Evolutionary conservation across 1,140 invertebrate species (phyloP).

Genomic region (Drosophila sechellia): DNA sequence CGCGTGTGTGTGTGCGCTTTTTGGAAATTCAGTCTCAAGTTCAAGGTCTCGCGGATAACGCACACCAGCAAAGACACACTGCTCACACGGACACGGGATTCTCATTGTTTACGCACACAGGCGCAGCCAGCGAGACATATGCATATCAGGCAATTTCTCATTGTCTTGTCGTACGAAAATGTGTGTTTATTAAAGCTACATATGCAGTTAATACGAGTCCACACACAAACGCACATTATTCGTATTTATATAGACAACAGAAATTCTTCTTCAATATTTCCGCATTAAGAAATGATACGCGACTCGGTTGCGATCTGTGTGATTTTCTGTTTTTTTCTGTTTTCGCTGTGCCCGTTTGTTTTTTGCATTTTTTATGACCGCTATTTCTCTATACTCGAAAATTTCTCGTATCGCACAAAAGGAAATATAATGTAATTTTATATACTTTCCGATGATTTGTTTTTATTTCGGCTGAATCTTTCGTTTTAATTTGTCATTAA

Average conservation of each 20-base stretch:
- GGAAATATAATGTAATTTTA: constrained; percentile 56
- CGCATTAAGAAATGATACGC: constrained; percentile 72
- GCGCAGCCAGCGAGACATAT: constrained; percentile 16
- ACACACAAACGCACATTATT: constrained; percentile 16
- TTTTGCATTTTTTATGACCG: constrained; percentile 40
- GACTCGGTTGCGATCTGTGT: constrained; percentile 30
- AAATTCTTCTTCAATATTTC: constrained; percentile 76
- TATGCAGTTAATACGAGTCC: constrained; percentile 33
- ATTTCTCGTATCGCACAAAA: constrained; percentile 44
- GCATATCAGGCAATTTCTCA: constrained; percentile 58
- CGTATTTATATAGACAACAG: constrained; percentile 26
- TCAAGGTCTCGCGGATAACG: constrained; percentile 84
- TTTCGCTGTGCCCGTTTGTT: constrained; percentile 15
- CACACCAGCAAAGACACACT: constrained; percentile 32
- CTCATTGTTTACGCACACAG: constrained; percentile 39
- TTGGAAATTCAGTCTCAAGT: constrained; percentile 85
- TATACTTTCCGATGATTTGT: constrained; percentile 22
- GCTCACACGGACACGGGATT: constrained; percentile 28
- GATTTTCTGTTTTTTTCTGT: constrained; percentile 6
- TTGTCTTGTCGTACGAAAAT: constrained; percentile 49
- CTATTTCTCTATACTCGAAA: constrained; percentile 55
- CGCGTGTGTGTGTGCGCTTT: constrained; percentile 58
- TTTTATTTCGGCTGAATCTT: constrained; percentile 41
- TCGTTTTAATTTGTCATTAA: constrained; percentile 56
- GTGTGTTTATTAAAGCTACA: constrained; percentile 57